Evolutionary conservation across 2,888 invertebrate genomes (phyloP), one percentile per base, ranked within the genome.

Genomic region (Xestia rhomboidea): DNA sequence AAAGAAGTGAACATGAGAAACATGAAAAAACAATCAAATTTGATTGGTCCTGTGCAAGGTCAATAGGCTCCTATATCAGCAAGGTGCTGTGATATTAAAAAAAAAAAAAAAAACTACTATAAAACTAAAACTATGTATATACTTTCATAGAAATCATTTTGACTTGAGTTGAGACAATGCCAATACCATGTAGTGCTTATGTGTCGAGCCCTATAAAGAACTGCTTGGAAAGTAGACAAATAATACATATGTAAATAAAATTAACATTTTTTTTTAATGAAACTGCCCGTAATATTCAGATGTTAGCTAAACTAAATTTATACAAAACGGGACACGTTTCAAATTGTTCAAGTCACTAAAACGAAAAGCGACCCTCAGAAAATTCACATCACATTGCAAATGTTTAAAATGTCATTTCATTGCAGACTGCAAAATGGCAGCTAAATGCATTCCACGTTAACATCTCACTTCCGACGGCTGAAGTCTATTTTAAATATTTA

Each of bases 401-500:
- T 69, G 27, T 82, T 74, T 71, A 69, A 82, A 82, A 77, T 51
- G 62, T 41, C 7, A 71, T 77, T 68, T 77, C 77, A 30, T 51
- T 66, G 44, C 10, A 15, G n/a, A 62, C 38, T 68, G 21, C 34
- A 64, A 62, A 64, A 68, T 34, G 69, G 60, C 68, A 68, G 27
- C 54, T 63, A 57, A 69, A 62, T 69, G 57, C 54, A 54, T 51
- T 57, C 64, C 41, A 70, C 64, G 77, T 38, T 44, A 81, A 81
- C 86, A 71, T 77, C 44, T 57, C 30, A 54, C 51, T 82, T 78
- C 78, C 83, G 62, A 63, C 51, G 66, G 15, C 49, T 82, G 66
- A 77, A 83, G 68, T 66, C 57, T 73, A 63, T 57, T 85, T 82
- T 83, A 86, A 83, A 86, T 82, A 82, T 86, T 86, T 41, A 57